A percentile compares a stretch with the other conserved stretches of the same genome.
Evolutionary conservation across 1,140 invertebrate species (phyloP).

Genomic region (Schmidtea mediterranea): DNA sequence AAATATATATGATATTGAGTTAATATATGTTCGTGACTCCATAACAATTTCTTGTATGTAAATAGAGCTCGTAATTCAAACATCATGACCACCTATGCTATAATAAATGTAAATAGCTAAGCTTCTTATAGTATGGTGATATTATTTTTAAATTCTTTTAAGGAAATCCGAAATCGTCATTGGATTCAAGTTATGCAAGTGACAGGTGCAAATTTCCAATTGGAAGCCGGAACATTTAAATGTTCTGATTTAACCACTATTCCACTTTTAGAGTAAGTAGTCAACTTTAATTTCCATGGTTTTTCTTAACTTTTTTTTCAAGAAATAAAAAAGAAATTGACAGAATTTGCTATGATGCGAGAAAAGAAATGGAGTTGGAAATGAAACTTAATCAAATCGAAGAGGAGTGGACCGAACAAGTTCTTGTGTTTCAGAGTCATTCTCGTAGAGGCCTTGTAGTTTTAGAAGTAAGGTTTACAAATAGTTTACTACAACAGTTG

Average conservation of each 20-base stretch:
- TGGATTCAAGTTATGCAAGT: conserved; percentile 27
- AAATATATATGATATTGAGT: no score
- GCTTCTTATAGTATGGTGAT: neutral
- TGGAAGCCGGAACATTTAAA: conserved; percentile 25
- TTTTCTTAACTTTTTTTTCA: conserved; percentile 2
- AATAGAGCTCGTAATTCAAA: no score
- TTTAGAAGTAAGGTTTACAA: conserved; percentile 22
- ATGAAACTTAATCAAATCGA: conserved; percentile 24
- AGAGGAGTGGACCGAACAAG: conserved; percentile 29
- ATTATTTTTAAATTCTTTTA: conserved; percentile 7
- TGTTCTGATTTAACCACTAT: conserved; percentile 23
- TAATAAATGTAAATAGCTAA: no score
- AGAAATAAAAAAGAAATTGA: conserved; percentile 23
- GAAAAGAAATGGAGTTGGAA: conserved; percentile 23
- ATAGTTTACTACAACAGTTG: conserved; percentile 23
- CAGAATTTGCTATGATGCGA: conserved; percentile 22
- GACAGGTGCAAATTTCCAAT: conserved; percentile 22
- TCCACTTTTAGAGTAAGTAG: conserved; percentile 21
- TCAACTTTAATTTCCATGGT: neutral
- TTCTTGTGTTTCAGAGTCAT: conserved; percentile 24
- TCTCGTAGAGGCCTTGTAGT: conserved; percentile 23
- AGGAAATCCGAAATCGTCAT: conserved; percentile 28
- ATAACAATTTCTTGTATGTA: no score
- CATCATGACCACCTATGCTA: no score
- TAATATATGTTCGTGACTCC: no score